phyloP scores from a whole-genome alignment of 2,113 vertebrate genomes.

The Machaerirhynchus nigripectus region DNA sequence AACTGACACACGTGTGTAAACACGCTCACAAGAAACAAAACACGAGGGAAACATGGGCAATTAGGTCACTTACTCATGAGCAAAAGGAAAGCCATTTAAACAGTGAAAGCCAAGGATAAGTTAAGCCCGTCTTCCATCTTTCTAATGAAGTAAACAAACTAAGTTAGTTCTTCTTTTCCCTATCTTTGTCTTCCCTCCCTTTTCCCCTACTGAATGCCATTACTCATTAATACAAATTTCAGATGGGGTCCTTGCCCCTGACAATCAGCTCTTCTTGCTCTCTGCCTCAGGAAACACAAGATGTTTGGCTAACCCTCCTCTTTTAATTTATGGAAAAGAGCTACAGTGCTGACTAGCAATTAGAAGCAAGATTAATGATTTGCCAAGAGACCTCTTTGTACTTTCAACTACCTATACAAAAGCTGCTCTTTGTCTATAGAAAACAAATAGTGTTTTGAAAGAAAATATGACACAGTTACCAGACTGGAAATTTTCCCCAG shows the following conservation, averaged over 20 bases:
- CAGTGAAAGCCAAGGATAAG: neutral
- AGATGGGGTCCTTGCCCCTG: neutral
- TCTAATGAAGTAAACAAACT: neutral
- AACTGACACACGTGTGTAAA: accelerated
- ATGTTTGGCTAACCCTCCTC: neutral
- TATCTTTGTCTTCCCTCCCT: neutral
- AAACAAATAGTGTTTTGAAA: constrained; percentile 36
- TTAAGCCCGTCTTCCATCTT: neutral
- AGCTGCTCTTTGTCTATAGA: constrained; percentile 19
- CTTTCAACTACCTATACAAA: constrained; percentile 25
- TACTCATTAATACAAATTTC: neutral
- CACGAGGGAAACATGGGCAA: neutral
- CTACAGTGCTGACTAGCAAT: constrained; percentile 11
- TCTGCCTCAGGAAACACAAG: neutral
- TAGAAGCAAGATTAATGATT: constrained; percentile 48
- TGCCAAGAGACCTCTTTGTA: constrained; percentile 2
- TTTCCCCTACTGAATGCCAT: neutral
- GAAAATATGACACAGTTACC: constrained; percentile 10
- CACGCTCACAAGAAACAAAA: neutral
- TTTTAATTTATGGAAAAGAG: constrained; percentile 20
- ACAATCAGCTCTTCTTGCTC: neutral
- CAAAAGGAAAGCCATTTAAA: neutral
- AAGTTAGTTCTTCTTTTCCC: neutral
- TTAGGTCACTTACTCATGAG: neutral
- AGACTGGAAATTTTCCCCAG: neutral